Conservation (phyloP, 2,113 vertebrate species). For the Lathamus discolor region DNA sequence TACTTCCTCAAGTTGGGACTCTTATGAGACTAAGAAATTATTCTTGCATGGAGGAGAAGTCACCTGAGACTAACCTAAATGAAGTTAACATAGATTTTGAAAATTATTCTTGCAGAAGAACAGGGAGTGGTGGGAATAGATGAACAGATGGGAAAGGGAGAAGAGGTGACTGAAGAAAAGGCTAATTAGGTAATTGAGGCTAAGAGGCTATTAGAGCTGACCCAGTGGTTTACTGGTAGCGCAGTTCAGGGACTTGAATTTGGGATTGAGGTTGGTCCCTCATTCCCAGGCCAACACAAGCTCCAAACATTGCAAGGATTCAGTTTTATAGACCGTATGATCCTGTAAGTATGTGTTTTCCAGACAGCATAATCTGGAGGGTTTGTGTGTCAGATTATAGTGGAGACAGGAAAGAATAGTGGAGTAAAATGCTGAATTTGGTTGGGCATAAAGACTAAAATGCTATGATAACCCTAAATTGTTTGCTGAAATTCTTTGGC, state of each 20-base stretch:
- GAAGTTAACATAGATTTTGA: constrained; percentile 70
- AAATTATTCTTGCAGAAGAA: constrained; percentile 69
- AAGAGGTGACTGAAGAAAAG: constrained; percentile 54
- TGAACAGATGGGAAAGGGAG: constrained; percentile 68
- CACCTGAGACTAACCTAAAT: constrained; percentile 68
- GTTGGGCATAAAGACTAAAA: neutral
- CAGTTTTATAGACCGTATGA: neutral
- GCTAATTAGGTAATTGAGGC: constrained; percentile 71
- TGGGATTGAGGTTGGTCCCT: constrained; percentile 26
- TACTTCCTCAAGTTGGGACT: constrained; percentile 17
- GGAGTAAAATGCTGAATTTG: neutral
- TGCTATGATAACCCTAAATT: neutral
- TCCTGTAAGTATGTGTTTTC: neutral
- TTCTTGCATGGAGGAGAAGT: constrained; percentile 55
- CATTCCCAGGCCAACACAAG: neutral
- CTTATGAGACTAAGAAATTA: constrained; percentile 66
- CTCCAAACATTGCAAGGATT: neutral
- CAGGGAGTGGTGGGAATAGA: constrained; percentile 68
- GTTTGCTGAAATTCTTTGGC: neutral
- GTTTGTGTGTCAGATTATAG: neutral
- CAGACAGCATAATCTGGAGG: neutral
- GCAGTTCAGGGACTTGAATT: constrained; percentile 35
- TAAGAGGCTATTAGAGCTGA: constrained; percentile 69
- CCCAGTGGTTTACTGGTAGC: constrained; percentile 50
- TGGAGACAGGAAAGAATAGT: neutral